These are phyloP conservation scores for Xylophagus ater DNA, from an alignment of 2,888 invertebrate genomes.

Conservation along the genomic window DNA sequence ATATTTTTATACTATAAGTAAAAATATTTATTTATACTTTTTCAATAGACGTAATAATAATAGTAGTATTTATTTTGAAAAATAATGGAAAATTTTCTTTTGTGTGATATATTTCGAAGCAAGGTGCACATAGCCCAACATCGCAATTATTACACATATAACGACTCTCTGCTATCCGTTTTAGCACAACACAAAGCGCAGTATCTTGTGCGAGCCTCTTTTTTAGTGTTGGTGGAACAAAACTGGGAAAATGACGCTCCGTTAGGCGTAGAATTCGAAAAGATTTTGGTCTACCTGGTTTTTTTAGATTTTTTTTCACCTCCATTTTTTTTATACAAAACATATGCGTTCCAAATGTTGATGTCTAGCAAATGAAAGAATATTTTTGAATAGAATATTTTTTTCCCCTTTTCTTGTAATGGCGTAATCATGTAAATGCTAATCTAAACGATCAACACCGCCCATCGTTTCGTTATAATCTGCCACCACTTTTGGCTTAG, in stretches of 20 bases:
- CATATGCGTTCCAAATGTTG: slow-evolving; percentile 2
- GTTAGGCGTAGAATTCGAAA: slow-evolving; percentile 2
- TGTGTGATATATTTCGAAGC: neutral
- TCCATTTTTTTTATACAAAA: slow-evolving; percentile 8
- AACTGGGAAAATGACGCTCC: slow-evolving; percentile 3
- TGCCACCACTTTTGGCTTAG: slow-evolving; percentile 6
- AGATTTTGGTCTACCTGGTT: neutral
- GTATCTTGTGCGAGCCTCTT: slow-evolving; percentile 4
- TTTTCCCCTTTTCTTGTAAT: slow-evolving; percentile 4
- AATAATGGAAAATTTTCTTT: neutral
- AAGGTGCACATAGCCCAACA: neutral
- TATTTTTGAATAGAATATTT: slow-evolving; percentile 4
- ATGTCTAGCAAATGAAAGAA: slow-evolving; percentile 2
- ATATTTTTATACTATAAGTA: too few relatives aligned
- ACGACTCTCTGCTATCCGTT: slow-evolving; percentile 3
- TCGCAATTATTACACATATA: neutral
- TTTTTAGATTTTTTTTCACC: neutral
- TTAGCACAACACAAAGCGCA: slow-evolving; percentile 5
- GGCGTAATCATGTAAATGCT: slow-evolving; percentile 6
- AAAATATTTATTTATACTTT: too few relatives aligned
- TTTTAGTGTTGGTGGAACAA: slow-evolving; percentile 4
- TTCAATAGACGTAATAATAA: too few relatives aligned
- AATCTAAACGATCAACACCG: slow-evolving; percentile 7
- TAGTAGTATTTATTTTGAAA: too few relatives aligned
- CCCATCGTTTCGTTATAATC: slow-evolving; percentile 8